Base-by-base conservation (phyloP, 1,140 invertebrate species). In the Oedothorax gibbosus region DNA sequence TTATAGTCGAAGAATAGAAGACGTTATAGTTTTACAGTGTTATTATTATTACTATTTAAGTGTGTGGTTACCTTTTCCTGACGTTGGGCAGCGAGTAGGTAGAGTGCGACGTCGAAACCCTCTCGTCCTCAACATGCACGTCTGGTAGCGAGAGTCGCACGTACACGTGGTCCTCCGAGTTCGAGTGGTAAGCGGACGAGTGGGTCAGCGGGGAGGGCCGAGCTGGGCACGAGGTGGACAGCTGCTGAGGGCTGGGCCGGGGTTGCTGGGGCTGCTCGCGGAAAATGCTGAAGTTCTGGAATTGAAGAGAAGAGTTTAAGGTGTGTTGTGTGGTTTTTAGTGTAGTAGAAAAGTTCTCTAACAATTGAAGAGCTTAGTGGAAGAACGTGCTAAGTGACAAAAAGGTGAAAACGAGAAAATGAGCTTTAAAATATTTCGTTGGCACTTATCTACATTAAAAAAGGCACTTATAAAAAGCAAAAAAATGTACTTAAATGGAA, bases 271-370 rank as follows among this genome's bases (percentile, higher is more conserved):
- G 85, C 53, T 86, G 85, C 35, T 86, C 85, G 53, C 85, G 85
- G 18, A 86, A 86, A 7, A 86, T 86, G 20, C 85, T 86, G 51
- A 86, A 86, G 49, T 87, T 83, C 84, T 85, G 65, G 2, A 82
- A 64, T 35, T 35, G 35, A 5, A 56, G 9, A 50, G 66, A 71
- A 57, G 64, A 64, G 1, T 35, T 1, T 35, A 35, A 35, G 2
- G 1, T 35, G 1, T 35, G 1, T 35, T 35, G 35, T 35, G 35
- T 35, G 5, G 1, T 35, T 35, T 35, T 35, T 35, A 35, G 35
- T n/a, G n/a, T 35, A 35, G 5, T 5, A 35, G 35, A 35, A 2
- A 35, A 35, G 2, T 35, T 35, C 5, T 35, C 2, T 35, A 35
- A 35, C 35, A 35, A 35, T 1, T 35, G 35, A 35, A 35, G 35